A percentile compares a stretch with the other conserved stretches of the same genome.
Evolutionary conservation across 2,888 invertebrate species (phyloP).

Genomic region (Sarcophaga variegata): DNA sequence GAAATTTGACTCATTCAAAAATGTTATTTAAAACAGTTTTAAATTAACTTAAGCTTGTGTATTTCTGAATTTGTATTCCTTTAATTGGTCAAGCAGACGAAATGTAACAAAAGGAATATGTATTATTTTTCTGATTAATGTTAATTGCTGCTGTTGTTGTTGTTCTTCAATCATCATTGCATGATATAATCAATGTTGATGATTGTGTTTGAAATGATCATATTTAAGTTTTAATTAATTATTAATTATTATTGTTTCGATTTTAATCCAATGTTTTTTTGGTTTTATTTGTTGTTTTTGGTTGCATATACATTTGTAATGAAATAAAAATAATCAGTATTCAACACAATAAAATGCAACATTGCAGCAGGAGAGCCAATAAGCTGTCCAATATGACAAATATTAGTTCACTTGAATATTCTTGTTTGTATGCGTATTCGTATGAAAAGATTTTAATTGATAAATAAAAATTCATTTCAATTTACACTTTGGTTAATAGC

Average conservation of each 20-base stretch:
- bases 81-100: slow-evolving; percentile 38
- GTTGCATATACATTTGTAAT: not conserved
- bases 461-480: slow-evolving; percentile 60
- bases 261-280: not conserved
- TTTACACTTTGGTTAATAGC: slow-evolving; percentile 51
- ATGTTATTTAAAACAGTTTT: not conserved
- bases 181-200: too few relatives aligned
- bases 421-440: slow-evolving; percentile 2
- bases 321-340: not conserved
- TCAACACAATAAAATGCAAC: not conserved
- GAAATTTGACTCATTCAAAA: not conserved
- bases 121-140: slow-evolving; percentile 45
- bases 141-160: slow-evolving; percentile 53
- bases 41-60: slow-evolving; percentile 18
- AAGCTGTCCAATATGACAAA: too few relatives aligned
- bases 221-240: not conserved
- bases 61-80: slow-evolving; percentile 10
- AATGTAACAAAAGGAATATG: slow-evolving; percentile 21
- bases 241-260: not conserved
- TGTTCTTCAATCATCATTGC: not conserved
- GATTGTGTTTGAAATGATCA: not conserved
- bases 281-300: not conserved
- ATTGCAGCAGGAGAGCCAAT: not conserved
- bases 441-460: slow-evolving; percentile 49
- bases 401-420: not conserved